Evolutionary conservation across 1,140 invertebrate species (phyloP).

Genomic region (Octopus sinensis): DNA sequence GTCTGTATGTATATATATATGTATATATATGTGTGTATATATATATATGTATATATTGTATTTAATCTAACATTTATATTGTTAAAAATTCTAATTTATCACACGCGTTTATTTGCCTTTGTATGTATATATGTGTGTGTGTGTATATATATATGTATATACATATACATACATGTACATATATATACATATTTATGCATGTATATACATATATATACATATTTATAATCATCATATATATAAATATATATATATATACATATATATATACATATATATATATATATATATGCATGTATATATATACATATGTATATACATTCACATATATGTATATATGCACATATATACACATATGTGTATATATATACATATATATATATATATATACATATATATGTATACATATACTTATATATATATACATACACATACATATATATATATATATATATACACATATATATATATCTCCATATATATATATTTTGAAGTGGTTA

Average conservation of each 20-base stretch:
- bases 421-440: neutral
- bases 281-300: neutral
- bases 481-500: neutral
- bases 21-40: neutral
- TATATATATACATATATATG: neutral
- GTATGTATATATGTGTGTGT: neutral
- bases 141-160: neutral
- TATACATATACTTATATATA: neutral
- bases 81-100: too few relatives aligned
- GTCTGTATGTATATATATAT: neutral
- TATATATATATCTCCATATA: neutral
- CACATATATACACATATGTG: neutral
- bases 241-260: neutral
- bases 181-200: too few relatives aligned
- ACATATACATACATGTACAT: too few relatives aligned
- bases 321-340: neutral
- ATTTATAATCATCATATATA: too few relatives aligned
- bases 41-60: neutral
- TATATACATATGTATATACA: neutral
- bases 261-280: neutral
- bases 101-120: too few relatives aligned
- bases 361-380: neutral
- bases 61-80: neutral
- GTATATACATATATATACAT: too few relatives aligned
- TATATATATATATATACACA: neutral